Evolutionary conservation across 2,888 invertebrate species (phyloP), one percentile per base, ranked within the genome.

Genomic region (Cancer borealis): DNA sequence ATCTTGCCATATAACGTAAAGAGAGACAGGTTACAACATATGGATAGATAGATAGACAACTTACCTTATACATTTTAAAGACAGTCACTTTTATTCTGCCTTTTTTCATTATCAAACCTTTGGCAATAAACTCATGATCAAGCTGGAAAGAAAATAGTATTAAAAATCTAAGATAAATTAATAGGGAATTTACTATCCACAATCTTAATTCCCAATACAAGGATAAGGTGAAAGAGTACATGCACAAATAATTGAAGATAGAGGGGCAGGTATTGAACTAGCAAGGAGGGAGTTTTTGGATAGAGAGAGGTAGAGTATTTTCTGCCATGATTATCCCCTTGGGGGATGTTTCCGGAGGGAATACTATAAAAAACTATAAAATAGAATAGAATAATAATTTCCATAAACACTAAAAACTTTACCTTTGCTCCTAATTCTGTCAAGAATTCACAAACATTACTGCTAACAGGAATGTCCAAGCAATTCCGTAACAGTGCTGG

Each of bases 21-120:
- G 39, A n/a, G n/a, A 39, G 39, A 39, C 39, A 1, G 39, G 39
- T 39, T 39, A 39, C 39, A 39, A 39, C 39, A 3, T 60, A 60
- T 5, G 21, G 14, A 73, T 49, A 84, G 8, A 45, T 66, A 30
- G 46, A n/a, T 26, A 30, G n/a, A 90, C 39, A 90, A 17, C 79
- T 87, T 96, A 97, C 97, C 96, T 98, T 99, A 96, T 98, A 98
- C 94, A 99, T 98, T 97, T 99, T 99, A 0, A 99, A 98, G 0
- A 99, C 99, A 0, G 99, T 99, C 39, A 99, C 98, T 97, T 99
- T 99, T 98, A 99, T 99, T 95, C 99, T 97, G 0, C 99, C 99
- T 97, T 99, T 99, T 94, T 99, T 97, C 96, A 99, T 99, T 98
- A 99, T 98, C 96, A 98, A 99, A 96, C 98, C 99, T 97, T 99